Evolutionary conservation across 1,140 invertebrate species (phyloP).

Genomic region (Tetragnatha versicolor): DNA sequence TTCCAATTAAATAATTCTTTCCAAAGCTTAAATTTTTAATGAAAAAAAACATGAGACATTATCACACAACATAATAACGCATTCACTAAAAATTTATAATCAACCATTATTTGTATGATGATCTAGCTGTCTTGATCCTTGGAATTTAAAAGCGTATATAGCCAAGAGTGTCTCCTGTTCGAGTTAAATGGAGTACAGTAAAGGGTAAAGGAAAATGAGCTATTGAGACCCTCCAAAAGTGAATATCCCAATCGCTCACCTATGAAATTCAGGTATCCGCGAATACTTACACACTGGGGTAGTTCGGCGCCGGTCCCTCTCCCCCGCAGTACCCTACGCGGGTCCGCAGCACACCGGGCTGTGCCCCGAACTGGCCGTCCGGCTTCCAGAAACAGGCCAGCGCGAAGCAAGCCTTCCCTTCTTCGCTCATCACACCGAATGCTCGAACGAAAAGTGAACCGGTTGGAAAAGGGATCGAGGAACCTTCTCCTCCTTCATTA

Average conservation of each 20-base stretch:
- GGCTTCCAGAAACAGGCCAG: slow-evolving; percentile 97
- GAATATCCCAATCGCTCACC: not conserved
- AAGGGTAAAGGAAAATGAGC: not conserved
- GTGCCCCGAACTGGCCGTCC: slow-evolving; percentile 86
- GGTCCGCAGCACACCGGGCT: slow-evolving; percentile 83
- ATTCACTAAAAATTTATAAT: too few relatives aligned
- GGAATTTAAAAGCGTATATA: too few relatives aligned
- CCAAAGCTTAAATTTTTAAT: too few relatives aligned
- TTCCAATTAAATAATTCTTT: too few relatives aligned
- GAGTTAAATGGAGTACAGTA: not conserved
- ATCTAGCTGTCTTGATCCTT: not conserved
- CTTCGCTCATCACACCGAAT: too few relatives aligned
- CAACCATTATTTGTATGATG: too few relatives aligned
- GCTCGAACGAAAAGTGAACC: too few relatives aligned
- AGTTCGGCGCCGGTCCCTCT: slow-evolving; percentile 79
- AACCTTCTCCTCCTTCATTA: too few relatives aligned
- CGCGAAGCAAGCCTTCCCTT: slow-evolving; percentile 81
- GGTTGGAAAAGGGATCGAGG: too few relatives aligned
- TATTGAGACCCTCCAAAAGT: not conserved
- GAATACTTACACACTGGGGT: slow-evolving; percentile 83
- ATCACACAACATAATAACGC: too few relatives aligned
- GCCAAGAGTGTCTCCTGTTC: not conserved
- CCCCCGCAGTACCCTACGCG: slow-evolving; percentile 93
- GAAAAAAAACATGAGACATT: too few relatives aligned
- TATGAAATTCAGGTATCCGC: not conserved